phyloP scores from a whole-genome alignment of 2,797 vertebrate genomes.

The Galagoides demidoff region DNA sequence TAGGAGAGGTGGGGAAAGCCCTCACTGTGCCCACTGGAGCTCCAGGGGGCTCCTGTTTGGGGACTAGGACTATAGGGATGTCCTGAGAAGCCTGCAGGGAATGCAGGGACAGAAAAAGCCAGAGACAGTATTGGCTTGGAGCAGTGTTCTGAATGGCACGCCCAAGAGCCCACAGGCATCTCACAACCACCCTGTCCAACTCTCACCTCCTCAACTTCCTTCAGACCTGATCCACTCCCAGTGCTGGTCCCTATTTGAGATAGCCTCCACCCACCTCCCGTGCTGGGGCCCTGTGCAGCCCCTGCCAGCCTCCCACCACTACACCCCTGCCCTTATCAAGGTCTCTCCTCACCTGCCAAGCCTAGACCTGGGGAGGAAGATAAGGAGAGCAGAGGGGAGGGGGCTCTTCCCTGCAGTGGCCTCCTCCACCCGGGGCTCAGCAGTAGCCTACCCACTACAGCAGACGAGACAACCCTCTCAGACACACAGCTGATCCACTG shows the following conservation, averaged over 20 bases:
- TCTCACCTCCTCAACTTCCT: neutral
- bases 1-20: neutral
- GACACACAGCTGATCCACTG: neutral
- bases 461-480: neutral
- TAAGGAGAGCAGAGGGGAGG: neutral
- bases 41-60: neutral
- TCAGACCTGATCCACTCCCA: neutral
- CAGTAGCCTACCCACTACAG: neutral
- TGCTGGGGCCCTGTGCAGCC: neutral
- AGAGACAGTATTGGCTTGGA: neutral
- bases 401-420: neutral
- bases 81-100: neutral
- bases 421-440: neutral
- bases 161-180: neutral
- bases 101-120: neutral
- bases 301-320: neutral
- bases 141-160: neutral
- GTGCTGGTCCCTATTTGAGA: neutral
- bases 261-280: neutral
- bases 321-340: neutral
- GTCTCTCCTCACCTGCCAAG: neutral
- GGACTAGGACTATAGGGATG: neutral
- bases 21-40: neutral
- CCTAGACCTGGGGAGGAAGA: neutral
- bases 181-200: neutral